These are phyloP conservation scores for Atta texana DNA, from an alignment of 1,140 invertebrate species.

Conservation along the genomic window DNA sequence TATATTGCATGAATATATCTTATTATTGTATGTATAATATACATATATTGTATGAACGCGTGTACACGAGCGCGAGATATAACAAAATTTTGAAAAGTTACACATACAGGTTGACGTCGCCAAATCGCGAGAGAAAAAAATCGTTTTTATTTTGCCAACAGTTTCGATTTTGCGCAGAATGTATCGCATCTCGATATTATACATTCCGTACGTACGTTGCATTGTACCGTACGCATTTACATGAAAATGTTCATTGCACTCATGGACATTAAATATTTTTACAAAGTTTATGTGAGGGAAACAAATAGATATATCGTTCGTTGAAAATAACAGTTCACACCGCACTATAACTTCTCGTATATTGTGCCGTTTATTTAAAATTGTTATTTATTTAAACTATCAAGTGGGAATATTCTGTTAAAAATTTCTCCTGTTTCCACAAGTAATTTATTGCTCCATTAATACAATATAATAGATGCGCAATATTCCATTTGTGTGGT, in stretches of 20 bases:
- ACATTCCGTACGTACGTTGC: slow-evolving; percentile 16
- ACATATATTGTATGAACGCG: neutral
- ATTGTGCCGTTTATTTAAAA: slow-evolving; percentile 42
- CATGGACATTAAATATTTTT: slow-evolving; percentile 49
- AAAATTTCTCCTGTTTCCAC: slow-evolving; percentile 36
- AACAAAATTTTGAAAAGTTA: slow-evolving; percentile 49
- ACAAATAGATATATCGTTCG: slow-evolving; percentile 13
- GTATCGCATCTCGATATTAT: slow-evolving; percentile 46
- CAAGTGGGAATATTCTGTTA: slow-evolving; percentile 36
- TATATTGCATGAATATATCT: slow-evolving; percentile 44
- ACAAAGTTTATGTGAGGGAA: neutral
- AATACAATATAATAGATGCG: slow-evolving; percentile 43
- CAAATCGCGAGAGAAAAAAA: slow-evolving; percentile 7
- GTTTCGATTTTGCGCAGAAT: slow-evolving; percentile 45
- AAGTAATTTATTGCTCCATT: slow-evolving; percentile 42
- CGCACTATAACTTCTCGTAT: slow-evolving; percentile 19
- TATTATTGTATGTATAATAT: too few relatives aligned
- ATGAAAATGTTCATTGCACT: slow-evolving; percentile 51
- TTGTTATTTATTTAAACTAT: slow-evolving; percentile 57
- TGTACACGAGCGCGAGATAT: slow-evolving; percentile 4
- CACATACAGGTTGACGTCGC: neutral
- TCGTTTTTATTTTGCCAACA: slow-evolving; percentile 51
- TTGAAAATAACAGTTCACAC: slow-evolving; percentile 38
- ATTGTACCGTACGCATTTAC: slow-evolving; percentile 31
- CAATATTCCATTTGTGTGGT: slow-evolving; percentile 23